These are phyloP conservation scores for Drosophila prolongata DNA, from an alignment of 2,888 invertebrate genomes.

Conservation along the genomic window DNA sequence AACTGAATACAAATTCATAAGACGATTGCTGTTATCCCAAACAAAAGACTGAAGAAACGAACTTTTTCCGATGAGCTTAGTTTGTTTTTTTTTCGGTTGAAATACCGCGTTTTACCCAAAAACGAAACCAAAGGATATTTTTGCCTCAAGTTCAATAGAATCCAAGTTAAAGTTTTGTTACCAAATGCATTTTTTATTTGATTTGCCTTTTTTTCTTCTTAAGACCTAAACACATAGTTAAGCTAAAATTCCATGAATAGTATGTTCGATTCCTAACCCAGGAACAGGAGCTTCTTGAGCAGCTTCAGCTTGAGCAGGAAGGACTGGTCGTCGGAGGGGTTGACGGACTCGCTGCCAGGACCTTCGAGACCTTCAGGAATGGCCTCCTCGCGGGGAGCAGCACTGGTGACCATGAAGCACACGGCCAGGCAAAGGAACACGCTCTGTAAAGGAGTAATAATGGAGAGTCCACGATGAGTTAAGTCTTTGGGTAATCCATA, in stretches of 20 bases:
- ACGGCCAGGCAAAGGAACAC: constrained; percentile 74
- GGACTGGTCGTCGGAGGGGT: constrained; percentile 76
- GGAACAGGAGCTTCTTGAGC: constrained; percentile 78
- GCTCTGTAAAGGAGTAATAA: constrained; percentile 57
- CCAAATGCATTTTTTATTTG: constrained; percentile 13
- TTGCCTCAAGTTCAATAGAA: too few species aligned
- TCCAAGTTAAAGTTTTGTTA: constrained; percentile 4
- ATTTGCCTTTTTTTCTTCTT: constrained; percentile 32
- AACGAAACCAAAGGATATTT: too few species aligned
- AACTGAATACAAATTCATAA: too few species aligned
- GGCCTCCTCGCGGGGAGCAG: constrained; percentile 79
- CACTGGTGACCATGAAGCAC: constrained; percentile 67
- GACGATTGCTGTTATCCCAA: background rate
- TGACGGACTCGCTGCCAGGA: constrained; percentile 66
- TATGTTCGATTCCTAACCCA: constrained; percentile 63
- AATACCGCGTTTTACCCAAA: too few species aligned
- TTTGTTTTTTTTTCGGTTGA: too few species aligned
- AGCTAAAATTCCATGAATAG: constrained; percentile 39
- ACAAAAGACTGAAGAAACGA: constrained; percentile 34
- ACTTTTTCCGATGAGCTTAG: constrained; percentile 1
- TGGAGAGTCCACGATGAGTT: constrained; percentile 43
- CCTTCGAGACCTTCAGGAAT: constrained; percentile 81
- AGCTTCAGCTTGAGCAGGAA: constrained; percentile 76
- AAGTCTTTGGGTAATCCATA: constrained; percentile 18
- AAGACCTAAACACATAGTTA: constrained; percentile 48